Percentiles rank a stretch among this genome's conserved stretches.
Conservation (phyloP, 2,888 invertebrate genomes). For the Diarsia brunnea region DNA sequence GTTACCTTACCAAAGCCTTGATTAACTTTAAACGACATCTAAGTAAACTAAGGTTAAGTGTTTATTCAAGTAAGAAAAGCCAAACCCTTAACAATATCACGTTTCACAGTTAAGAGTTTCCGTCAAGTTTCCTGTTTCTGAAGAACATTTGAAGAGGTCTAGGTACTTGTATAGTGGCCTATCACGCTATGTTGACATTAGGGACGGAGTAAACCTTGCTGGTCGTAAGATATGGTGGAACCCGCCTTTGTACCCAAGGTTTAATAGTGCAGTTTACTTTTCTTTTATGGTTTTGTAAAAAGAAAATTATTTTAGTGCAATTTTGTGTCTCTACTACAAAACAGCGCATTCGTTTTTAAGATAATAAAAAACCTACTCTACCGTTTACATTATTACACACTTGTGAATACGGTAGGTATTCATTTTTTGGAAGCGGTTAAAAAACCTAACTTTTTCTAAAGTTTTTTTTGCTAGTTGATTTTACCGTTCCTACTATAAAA, state of each 20-base stretch:
- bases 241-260: background rate
- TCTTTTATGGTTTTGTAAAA: background rate
- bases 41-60: slow-evolving; percentile 11
- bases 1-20: background rate
- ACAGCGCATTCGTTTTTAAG: background rate
- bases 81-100: slow-evolving; percentile 28
- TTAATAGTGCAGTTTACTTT: slow-evolving; percentile 1
- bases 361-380: background rate
- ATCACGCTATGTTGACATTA: slow-evolving; percentile 57
- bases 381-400: background rate
- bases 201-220: slow-evolving; percentile 19
- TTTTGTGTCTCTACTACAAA: background rate
- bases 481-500: too few relatives aligned
- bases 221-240: slow-evolving; percentile 17
- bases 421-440: too few relatives aligned
- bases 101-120: slow-evolving; percentile 35
- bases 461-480: too few relatives aligned
- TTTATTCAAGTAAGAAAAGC: slow-evolving; percentile 2
- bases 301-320: background rate
- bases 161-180: slow-evolving; percentile 56
- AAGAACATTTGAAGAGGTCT: slow-evolving; percentile 50
- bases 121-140: slow-evolving; percentile 51
- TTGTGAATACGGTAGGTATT: background rate
- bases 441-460: too few relatives aligned
- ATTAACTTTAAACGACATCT: slow-evolving; percentile 14